Evolutionary conservation across 1,140 invertebrate genomes (phyloP), one percentile per base, ranked within the genome.

Genomic region (Thrips palmi): DNA sequence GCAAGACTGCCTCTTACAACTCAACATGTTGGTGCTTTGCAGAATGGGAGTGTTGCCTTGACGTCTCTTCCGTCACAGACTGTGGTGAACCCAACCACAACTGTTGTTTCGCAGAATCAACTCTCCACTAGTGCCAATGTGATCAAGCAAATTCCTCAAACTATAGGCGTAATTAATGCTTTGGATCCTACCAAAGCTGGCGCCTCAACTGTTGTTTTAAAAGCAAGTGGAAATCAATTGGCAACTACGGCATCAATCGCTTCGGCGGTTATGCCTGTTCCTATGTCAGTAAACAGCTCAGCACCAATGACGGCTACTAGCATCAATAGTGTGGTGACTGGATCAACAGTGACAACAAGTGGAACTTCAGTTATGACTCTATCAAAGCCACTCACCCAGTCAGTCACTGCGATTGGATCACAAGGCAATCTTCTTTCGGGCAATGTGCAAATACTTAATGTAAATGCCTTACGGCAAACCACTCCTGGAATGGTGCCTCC

Each of bases 361-460:
- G 59, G 63, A 35, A 54, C 58, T 11, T 61, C 62, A 44, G 60
- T 63, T 19, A 64, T 66, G 50, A 61, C 59, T 21, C 50, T 65
- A 37, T 58, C 62, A 24, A 68, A 67, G 47, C 57, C 57, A 38
- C 55, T 62, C 38, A 55, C 53, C 23, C 64, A 64, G 42, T 59
- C 58, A 44, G 60, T 65, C 19, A 60, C 69, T 41, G 62, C 63
- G 28, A 59, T 59, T 39, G 62, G 66, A 40, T 59, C 61, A 31
- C 67, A 68, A 35, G 67, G 65, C 10, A 56, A 63, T 44, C 67
- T 75, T 50, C 60, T 79, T 39, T 70, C 69, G 34, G 68, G 72
- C 42, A 81, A 81, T 63, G 77, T 88, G 45, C 81, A 85, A 56
- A 80, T 89, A 52, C 65, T 89, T 34, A 87, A 86, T 63, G 62